Evolutionary conservation across 2,113 vertebrate species (phyloP), one percentile per base, ranked within the genome.

Genomic region (Piprites chloris): DNA sequence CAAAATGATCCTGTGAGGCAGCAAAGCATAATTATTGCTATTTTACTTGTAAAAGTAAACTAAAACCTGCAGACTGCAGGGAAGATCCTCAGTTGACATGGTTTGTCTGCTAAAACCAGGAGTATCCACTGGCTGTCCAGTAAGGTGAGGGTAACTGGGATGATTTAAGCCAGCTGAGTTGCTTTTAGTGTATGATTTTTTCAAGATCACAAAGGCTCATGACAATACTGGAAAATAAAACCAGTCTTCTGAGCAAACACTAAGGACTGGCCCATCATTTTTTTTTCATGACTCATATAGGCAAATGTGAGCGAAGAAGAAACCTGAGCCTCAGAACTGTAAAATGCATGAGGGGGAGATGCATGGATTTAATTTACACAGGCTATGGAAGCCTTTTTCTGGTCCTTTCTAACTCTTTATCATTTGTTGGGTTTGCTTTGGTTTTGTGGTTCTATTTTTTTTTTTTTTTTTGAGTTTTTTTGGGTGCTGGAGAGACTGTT

Each of bases 401-500:
- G n/a, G 14, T 35, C 21, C 7, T 75, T 66, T 74, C 11, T 12
- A 47, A 49, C 6, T 24, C 9, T 67, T 39, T 39, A 33, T 19
- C 27, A 42, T 4, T n/a, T 83, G 5, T 33, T 44, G 22, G 2
- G 7, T 58, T 72, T 47, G 13, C 21, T 49, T 58, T 66, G 6
- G 23, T 46, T 33, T 73, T 17, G n/a, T 11, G 39, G 52, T 72
- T 32, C 17, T 68, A 18, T 32, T 74, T 68, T 24, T 41, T 59
- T 55, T 24, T 41, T 59, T 55, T 24, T 35, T 4, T 42, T 30
- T 47, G 16, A 37, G 3, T 4, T 56, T 71, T 33, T 56, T 2
- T 4, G 6, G 14, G 13, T 22, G 4, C 9, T 32, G 20, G n/a
- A 33, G 23, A 72, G 6, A 23, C 3, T 1, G 0, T 39, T 37